Evolutionary conservation across 2,797 vertebrate species (phyloP), one percentile per base, ranked within the genome.

Genomic region (Manis javanica): DNA sequence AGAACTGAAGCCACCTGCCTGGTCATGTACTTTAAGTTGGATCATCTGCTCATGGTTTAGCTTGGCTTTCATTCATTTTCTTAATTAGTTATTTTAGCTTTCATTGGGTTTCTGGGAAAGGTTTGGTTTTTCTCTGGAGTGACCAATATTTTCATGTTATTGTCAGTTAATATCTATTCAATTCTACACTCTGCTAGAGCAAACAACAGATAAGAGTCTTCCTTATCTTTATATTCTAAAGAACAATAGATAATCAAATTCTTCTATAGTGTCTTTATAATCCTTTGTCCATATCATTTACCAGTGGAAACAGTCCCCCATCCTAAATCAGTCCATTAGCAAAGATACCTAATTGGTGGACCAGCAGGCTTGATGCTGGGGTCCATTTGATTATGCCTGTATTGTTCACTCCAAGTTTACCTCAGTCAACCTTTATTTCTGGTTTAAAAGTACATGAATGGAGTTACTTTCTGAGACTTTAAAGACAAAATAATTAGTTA

Each of bases 71-170:
- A 39, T 78, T 92, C 88, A 53, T 68, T 79, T 74, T 75, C 66
- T 88, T 84, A 74, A 88, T 93, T 89, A 39, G 69, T 61, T 77
- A 79, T 61, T 83, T 93, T 83, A 92, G 21, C 59, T 72, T 84
- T 96, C 87, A 68, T 24, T 93, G 31, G 12, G 14, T 87, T 39
- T 90, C 55, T 81, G 34, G 51, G 34, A 86, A 92, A 92, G 64
- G 61, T 66, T 94, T 81, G 29, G 19, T 74, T 79, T 89, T 66
- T 78, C 37, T 90, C 77, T 75, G 37, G 34, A 87, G n/a, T 13
- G 37, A 75, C 75, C 75, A 94, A 75, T 53, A 72, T 49, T 46
- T 42, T 64, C 72, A 24, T 21, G 16, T 89, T 82, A 49, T 11
- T 51, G 16, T 10, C 74, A 72, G 34, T 23, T 90, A 95, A 42